phyloP scores from a whole-genome alignment of 1,140 invertebrate genomes.

The Oppia nitens region DNA sequence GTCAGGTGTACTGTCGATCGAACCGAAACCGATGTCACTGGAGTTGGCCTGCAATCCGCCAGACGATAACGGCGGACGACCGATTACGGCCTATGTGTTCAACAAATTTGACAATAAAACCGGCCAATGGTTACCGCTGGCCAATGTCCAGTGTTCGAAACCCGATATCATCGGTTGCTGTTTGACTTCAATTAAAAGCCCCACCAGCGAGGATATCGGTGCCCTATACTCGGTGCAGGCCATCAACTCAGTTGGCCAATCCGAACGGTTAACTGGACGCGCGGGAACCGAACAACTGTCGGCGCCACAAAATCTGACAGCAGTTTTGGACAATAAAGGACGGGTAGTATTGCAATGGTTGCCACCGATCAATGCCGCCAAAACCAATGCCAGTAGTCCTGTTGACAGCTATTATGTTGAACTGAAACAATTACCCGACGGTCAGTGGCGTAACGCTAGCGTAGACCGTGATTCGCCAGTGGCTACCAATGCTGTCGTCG shows the following conservation, averaged over 20 bases:
- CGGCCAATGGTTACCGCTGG: not conserved
- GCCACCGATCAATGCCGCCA: too few relatives aligned
- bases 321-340: not conserved
- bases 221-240: not conserved
- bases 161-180: not conserved
- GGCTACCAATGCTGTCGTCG: too few relatives aligned
- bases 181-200: too few relatives aligned
- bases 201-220: too few relatives aligned
- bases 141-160: not conserved
- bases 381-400: not conserved
- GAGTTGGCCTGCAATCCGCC: not conserved
- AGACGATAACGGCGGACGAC: not conserved
- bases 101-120: not conserved
- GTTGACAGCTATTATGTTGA: not conserved
- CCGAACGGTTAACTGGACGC: not conserved
- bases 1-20: not conserved
- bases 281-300: not conserved
- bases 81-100: not conserved
- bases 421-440: not conserved
- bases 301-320: not conserved
- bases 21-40: not conserved
- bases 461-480: not conserved
- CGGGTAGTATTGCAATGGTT: not conserved
- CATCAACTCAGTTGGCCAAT: not conserved
- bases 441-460: not conserved